Conservation (phyloP, 1,140 invertebrate genomes). For the Anadara kagoshimensis region DNA sequence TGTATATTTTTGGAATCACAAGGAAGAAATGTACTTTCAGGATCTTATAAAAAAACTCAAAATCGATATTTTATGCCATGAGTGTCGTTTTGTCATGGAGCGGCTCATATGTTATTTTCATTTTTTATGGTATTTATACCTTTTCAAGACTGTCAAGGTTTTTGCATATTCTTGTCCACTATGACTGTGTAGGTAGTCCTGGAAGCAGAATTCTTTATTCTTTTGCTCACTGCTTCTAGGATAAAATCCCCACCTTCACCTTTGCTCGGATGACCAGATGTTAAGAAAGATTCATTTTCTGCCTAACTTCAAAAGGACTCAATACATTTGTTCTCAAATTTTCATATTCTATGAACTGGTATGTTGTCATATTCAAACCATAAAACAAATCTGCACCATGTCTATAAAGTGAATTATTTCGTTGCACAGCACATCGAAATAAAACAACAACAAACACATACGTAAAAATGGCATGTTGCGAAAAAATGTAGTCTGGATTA, state of each 20-base stretch:
- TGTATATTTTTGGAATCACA: too few relatives aligned
- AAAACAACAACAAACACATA: too few relatives aligned
- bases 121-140: constrained; percentile 10
- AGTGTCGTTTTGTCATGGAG: too few relatives aligned
- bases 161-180: constrained; percentile 1
- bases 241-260: constrained; percentile 22
- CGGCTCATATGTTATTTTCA: too few relatives aligned
- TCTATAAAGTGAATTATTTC: too few relatives aligned
- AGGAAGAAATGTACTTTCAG: too few relatives aligned
- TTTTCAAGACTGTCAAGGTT: constrained; percentile 16
- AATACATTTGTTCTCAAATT: background rate
- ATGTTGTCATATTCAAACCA: background rate
- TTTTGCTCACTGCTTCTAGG: constrained; percentile 3
- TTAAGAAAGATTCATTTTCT: constrained; percentile 1
- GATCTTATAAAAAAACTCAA: too few relatives aligned
- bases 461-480: too few relatives aligned
- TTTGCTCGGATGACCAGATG: constrained; percentile 12
- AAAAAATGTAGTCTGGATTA: too few relatives aligned
- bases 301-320: background rate
- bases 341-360: background rate
- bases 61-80: too few relatives aligned
- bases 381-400: background rate
- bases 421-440: too few relatives aligned
- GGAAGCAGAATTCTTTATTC: constrained; percentile 16
- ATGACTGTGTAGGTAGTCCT: background rate